Percentiles rank a stretch among this genome's conserved stretches.
These are phyloP conservation scores for Halisarca cf. caerulea DNA, from an alignment of 37 sponge, comb jelly and placozoan genomes.

Conservation along the genomic window DNA sequence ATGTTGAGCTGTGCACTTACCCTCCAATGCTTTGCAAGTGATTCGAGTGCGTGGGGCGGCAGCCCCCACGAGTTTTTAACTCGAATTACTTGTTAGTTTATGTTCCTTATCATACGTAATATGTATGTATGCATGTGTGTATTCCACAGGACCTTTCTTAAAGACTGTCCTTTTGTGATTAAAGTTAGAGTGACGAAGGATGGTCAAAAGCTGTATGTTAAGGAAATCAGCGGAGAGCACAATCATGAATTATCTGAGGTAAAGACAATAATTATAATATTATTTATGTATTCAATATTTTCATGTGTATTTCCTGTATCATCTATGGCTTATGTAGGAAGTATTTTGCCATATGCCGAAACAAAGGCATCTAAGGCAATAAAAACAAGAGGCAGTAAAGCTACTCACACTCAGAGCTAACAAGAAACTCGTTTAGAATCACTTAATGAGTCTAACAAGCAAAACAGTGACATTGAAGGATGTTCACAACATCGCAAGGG, in stretches of 20 bases:
- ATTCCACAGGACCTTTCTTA: too few relatives aligned
- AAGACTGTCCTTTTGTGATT: too few relatives aligned
- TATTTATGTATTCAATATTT: background rate
- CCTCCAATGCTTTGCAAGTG: too few relatives aligned
- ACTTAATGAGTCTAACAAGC: background rate
- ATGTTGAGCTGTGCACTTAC: too few relatives aligned
- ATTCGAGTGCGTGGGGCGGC: too few relatives aligned
- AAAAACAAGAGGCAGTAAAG: background rate
- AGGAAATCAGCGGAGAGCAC: background rate
- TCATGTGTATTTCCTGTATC: background rate
- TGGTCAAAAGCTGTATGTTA: background rate
- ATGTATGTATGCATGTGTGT: too few relatives aligned
- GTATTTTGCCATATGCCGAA: background rate
- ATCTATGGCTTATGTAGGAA: background rate
- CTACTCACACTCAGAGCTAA: background rate
- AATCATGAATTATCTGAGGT: background rate
- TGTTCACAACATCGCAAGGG: background rate
- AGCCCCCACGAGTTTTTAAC: too few relatives aligned
- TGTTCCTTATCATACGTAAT: too few relatives aligned
- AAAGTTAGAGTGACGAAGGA: background rate
- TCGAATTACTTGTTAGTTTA: too few relatives aligned
- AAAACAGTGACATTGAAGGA: conserved; percentile 12
- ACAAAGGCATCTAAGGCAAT: background rate
- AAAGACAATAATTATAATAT: background rate
- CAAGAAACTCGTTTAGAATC: background rate